Percentiles rank a stretch among this genome's conserved stretches.
These are phyloP conservation scores for Erpetoichthys calabaricus DNA, from an alignment of 2,797 vertebrate genomes.

Conservation along the genomic window DNA sequence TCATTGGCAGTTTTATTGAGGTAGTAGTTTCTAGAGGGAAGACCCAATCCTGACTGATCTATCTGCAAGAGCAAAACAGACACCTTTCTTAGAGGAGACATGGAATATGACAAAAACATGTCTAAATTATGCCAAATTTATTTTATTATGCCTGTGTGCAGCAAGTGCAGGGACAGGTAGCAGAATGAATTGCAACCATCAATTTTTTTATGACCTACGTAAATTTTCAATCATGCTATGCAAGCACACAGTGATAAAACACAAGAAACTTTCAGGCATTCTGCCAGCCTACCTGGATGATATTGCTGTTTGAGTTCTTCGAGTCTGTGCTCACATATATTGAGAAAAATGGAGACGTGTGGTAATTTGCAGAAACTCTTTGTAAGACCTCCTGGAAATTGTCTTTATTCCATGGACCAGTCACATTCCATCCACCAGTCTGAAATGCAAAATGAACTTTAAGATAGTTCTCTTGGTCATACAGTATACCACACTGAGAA, in stretches of 20 bases:
- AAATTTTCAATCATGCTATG: background rate
- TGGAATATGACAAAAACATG: too few relatives aligned
- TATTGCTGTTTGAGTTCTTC: constrained; percentile 87
- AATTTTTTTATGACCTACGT: background rate
- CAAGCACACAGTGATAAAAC: background rate
- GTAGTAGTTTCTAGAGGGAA: constrained; percentile 88
- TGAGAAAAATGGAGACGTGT: constrained; percentile 78
- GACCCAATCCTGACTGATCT: constrained; percentile 82
- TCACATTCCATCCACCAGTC: constrained; percentile 89
- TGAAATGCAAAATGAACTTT: constrained; percentile 27
- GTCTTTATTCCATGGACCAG: constrained; percentile 53
- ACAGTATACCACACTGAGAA: too few relatives aligned
- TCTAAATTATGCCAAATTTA: too few relatives aligned
- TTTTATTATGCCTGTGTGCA: too few relatives aligned
- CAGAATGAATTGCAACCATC: too few relatives aligned
- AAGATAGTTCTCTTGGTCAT: background rate
- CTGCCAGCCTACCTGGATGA: constrained; percentile 71
- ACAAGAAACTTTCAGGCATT: too few relatives aligned
- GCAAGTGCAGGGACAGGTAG: too few relatives aligned
- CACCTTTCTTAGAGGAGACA: too few relatives aligned
- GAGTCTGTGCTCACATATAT: constrained; percentile 86
- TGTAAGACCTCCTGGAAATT: constrained; percentile 80
- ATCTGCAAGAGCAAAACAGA: constrained; percentile 47
- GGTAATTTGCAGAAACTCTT: constrained; percentile 66
- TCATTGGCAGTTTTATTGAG: constrained; percentile 90